Evolutionary conservation across 2,113 vertebrate species (phyloP), one percentile per base, ranked within the genome.

Genomic region (Pyxicephalus adspersus): DNA sequence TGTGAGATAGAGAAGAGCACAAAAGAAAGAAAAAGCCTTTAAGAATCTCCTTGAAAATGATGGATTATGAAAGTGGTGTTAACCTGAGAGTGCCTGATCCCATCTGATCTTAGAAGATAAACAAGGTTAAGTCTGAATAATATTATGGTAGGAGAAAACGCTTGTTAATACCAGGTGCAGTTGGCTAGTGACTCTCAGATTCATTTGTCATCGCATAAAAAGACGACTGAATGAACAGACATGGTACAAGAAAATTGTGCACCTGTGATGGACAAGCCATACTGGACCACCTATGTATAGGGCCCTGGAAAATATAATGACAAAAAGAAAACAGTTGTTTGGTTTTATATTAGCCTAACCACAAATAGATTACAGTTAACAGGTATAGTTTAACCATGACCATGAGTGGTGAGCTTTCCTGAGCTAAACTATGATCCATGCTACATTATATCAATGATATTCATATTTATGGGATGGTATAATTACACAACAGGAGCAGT

Each of bases 71-170:
- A 61, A 61, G 58, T 61, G 8, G 58, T 61, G 58, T 61, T 60
- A 74, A 60, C 71, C 71, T 25, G 29, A 74, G 54, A 60, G 57
- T 60, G 29, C 31, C 50, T 20, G 71, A 60, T 74, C 71, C 55
- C 71, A 60, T 74, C 71, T 60, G 71, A 74, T 73, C 52, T 18
- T n/a, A 58, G 52, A 73, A 73, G 70, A 73, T 74, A 74, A 74
- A 74, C 54, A 60, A 6, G 71, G 71, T 74, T 74, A 74, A 28
- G 55, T 60, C 16, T 55, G 71, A 60, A 60, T 38, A 74, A 74
- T 57, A 74, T 60, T 74, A 54, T 60, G 29, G 71, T 38, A 74
- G 28, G 28, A 25, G 28, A 74, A 54, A 60, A 54, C 28, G 16
- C 54, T n/a, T 60, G 54, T 17, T 74, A 34, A 73, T 73, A 55